Percentiles rank a stretch among this genome's conserved stretches.
These are phyloP conservation scores for Montifringilla adamsi DNA, from an alignment of 2,113 vertebrate species.

Conservation along the genomic window DNA sequence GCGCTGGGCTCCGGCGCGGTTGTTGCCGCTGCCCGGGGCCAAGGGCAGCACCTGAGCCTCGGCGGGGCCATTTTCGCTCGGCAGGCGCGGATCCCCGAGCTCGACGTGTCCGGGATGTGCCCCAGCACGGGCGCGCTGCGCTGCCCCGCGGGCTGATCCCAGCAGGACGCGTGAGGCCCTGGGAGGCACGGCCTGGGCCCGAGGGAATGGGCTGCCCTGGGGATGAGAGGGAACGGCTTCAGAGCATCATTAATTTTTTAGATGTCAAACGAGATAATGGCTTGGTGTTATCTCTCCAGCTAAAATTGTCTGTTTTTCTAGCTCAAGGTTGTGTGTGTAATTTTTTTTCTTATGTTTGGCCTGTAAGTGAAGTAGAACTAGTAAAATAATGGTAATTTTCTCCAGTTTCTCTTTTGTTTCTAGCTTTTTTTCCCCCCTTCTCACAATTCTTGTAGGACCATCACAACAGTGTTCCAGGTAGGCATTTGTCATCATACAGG, in stretches of 20 bases:
- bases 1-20: fast-evolving
- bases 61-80: fast-evolving
- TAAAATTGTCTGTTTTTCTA: not conserved
- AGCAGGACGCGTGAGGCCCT: too few relatives aligned
- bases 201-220: too few relatives aligned
- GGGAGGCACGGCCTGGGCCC: not conserved
- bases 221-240: not conserved
- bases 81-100: not conserved
- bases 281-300: not conserved
- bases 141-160: not conserved
- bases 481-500: not conserved
- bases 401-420: not conserved
- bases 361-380: not conserved
- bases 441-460: not conserved
- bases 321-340: not conserved
- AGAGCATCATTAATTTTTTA: not conserved
- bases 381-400: not conserved
- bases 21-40: not conserved
- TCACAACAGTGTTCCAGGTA: not conserved
- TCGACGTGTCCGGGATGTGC: fast-evolving
- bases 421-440: fast-evolving
- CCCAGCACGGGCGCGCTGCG: not conserved
- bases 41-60: fast-evolving
- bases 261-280: too few relatives aligned
- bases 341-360: not conserved